Conservation (phyloP, 1,140 invertebrate genomes). For the Aphaenogaster ashmeadi region DNA sequence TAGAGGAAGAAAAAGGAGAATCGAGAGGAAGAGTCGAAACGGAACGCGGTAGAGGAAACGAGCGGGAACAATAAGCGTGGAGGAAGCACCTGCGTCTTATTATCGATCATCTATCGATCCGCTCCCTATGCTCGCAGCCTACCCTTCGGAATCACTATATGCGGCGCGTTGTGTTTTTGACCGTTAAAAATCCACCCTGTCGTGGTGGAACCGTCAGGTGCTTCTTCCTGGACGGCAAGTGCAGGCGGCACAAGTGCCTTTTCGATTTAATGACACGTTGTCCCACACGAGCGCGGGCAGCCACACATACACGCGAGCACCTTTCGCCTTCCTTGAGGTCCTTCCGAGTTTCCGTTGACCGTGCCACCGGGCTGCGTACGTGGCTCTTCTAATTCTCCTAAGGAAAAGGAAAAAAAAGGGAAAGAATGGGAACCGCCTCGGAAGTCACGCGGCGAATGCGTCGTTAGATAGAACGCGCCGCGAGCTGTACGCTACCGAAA, state of each 20-base stretch:
- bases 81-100: constrained; percentile 83
- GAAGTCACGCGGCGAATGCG: neutral
- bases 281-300: constrained; percentile 41
- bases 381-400: constrained; percentile 23
- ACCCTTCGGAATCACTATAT: constrained; percentile 74
- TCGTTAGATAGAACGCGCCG: neutral
- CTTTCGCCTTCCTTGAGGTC: constrained; percentile 37
- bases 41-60: constrained; percentile 61
- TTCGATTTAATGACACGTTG: constrained; percentile 85
- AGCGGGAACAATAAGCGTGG: constrained; percentile 43
- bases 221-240: constrained; percentile 86
- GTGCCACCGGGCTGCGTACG: constrained; percentile 9
- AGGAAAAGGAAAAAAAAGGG: neutral
- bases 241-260: constrained; percentile 84
- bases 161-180: constrained; percentile 77
- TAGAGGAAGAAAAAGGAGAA: constrained; percentile 46
- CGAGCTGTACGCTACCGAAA: neutral
- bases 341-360: constrained; percentile 71
- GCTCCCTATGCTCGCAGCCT: constrained; percentile 54
- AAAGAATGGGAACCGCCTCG: neutral
- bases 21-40: constrained; percentile 17
- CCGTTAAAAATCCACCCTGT: constrained; percentile 82
- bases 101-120: constrained; percentile 83
- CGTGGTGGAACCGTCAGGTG: constrained; percentile 82
- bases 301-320: constrained; percentile 57